Percentiles rank a stretch among this genome's conserved stretches.
Evolutionary conservation across 2,888 invertebrate species (phyloP).

Genomic region (Sepioteuthis lessoniana): DNA sequence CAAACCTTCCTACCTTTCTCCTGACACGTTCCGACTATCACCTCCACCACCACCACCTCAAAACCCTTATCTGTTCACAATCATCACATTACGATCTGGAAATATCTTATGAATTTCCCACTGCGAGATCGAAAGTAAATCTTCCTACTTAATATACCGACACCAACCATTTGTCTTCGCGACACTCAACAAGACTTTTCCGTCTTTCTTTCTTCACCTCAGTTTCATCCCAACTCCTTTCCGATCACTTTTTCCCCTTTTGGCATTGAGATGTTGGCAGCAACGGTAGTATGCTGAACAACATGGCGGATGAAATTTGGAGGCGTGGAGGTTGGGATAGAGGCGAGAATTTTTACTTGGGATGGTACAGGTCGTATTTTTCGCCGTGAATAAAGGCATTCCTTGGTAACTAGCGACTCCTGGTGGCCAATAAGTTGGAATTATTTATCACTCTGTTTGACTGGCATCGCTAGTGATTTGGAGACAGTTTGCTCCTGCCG

Average conservation of each 20-base stretch:
- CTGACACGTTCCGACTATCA: background rate
- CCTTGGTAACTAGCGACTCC: conserved; percentile 23
- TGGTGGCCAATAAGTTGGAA: conserved; percentile 23
- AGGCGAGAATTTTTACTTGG: conserved; percentile 20
- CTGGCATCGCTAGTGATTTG: background rate
- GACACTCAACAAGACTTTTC: background rate
- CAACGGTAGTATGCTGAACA: conserved; percentile 33
- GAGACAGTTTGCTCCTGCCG: conserved; percentile 23
- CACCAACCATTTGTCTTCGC: conserved; percentile 10
- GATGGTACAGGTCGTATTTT: conserved; percentile 33
- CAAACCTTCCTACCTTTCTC: background rate
- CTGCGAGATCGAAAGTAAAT: conserved; percentile 33
- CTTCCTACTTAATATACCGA: conserved; percentile 33
- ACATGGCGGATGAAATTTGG: background rate
- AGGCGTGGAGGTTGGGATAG: background rate
- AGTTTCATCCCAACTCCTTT: background rate
- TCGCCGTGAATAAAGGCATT: conserved; percentile 21
- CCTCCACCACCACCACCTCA: background rate
- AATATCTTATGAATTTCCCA: background rate
- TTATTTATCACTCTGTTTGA: conserved; percentile 6
- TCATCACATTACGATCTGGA: conserved; percentile 33
- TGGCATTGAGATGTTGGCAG: conserved; percentile 33
- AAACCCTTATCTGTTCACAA: conserved; percentile 21
- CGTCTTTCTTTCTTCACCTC: background rate
- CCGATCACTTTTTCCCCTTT: background rate